phyloP scores from a whole-genome alignment of 1,140 invertebrate genomes.

The Heterodera carotae region DNA sequence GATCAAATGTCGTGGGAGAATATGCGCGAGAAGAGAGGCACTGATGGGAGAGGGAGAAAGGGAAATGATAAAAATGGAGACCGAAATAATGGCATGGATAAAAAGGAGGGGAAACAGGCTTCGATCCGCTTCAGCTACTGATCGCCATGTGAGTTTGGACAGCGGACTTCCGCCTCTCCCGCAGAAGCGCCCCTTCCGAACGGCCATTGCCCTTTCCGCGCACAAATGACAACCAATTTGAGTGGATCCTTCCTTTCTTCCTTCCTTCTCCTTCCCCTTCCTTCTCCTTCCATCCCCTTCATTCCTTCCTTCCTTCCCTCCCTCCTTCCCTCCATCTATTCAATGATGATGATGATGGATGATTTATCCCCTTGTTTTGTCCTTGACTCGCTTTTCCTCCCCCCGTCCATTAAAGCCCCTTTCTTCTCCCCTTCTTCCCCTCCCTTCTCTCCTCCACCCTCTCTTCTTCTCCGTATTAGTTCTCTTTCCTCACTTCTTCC shows the following conservation, averaged over 20 bases:
- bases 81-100: constrained; percentile 10
- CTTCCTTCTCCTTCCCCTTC: not conserved
- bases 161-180: not conserved
- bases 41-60: constrained; percentile 37
- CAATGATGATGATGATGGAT: too few species aligned
- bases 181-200: not conserved
- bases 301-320: not conserved
- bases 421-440: too few species aligned
- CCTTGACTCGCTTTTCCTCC: not conserved
- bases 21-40: constrained; percentile 26
- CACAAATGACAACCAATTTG: constrained; percentile 1
- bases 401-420: too few species aligned
- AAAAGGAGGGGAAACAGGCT: not conserved
- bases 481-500: too few species aligned
- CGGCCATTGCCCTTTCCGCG: not conserved
- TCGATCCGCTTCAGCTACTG: not conserved
- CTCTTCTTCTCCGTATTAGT: too few species aligned
- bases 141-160: not conserved
- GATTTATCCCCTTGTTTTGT: constrained; percentile 3
- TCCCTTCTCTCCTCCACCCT: too few species aligned
- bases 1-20: constrained; percentile 44
- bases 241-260: not conserved
- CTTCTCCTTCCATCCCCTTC: not conserved
- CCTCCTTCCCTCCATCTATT: not conserved
- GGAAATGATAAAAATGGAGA: not conserved